Evolutionary conservation across 2,113 vertebrate genomes (phyloP).

Genomic region (Malurus alboscapulatus): DNA sequence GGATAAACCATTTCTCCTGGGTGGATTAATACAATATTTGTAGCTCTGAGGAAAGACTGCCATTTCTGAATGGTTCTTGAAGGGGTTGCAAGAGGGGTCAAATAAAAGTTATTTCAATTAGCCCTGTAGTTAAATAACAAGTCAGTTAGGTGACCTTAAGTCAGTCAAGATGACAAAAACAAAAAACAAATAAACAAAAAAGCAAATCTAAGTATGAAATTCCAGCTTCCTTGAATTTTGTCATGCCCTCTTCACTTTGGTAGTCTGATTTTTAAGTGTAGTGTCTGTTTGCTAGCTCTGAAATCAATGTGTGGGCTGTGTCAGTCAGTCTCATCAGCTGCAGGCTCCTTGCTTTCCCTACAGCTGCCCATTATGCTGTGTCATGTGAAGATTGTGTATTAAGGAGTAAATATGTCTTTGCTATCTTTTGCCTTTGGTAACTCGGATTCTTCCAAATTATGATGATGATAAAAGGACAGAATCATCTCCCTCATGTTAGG

Average conservation of each 20-base stretch:
- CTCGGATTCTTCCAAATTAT: background rate
- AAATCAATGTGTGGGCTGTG: background rate
- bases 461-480: background rate
- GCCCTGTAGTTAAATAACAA: background rate
- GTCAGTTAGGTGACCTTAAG: background rate
- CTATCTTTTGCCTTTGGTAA: background rate
- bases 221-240: background rate
- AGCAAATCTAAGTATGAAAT: background rate
- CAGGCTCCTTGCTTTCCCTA: background rate
- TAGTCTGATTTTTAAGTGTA: background rate
- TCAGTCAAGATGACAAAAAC: background rate
- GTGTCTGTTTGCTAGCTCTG: background rate
- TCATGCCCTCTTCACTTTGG: background rate
- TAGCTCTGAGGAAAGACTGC: background rate
- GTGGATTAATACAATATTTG: constrained; percentile 40
- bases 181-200: background rate
- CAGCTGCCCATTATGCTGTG: background rate
- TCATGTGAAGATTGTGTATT: background rate
- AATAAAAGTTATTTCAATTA: constrained; percentile 38
- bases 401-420: background rate
- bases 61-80: constrained; percentile 6
- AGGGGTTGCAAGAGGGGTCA: background rate
- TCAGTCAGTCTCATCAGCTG: background rate
- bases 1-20: constrained; percentile 44
- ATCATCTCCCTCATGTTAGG: fast-evolving